These are phyloP conservation scores for Cataglyphis cursor DNA, from an alignment of 2,888 invertebrate genomes.

Conservation along the genomic window DNA sequence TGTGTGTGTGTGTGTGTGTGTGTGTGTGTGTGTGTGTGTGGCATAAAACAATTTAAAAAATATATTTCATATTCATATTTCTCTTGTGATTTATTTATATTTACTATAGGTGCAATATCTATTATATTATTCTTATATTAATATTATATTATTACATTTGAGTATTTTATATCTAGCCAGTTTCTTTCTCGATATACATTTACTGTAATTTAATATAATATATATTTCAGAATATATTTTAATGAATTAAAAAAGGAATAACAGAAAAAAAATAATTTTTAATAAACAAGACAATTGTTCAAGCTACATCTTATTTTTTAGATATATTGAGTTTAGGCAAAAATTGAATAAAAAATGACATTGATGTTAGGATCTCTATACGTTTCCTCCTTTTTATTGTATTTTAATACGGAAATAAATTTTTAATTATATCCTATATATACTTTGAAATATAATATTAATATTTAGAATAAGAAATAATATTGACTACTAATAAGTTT, in stretches of 20 bases:
- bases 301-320: neutral
- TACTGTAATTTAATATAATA: neutral
- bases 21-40: no score
- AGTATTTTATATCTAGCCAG: neutral
- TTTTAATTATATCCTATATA: neutral
- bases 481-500: no score
- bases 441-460: neutral
- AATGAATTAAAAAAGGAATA: neutral
- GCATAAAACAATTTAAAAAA: neutral
- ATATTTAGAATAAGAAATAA: neutral
- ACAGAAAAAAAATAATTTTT: neutral
- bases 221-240: neutral
- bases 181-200: neutral
- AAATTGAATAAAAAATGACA: neutral
- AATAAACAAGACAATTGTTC: neutral
- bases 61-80: neutral
- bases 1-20: no score
- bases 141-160: neutral
- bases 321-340: neutral
- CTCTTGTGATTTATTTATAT: neutral
- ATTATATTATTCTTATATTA: neutral
- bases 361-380: neutral
- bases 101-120: neutral
- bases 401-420: neutral
- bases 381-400: neutral